phyloP scores from a whole-genome alignment of 2,113 vertebrate species.

The Dendrocopos noguchii region DNA sequence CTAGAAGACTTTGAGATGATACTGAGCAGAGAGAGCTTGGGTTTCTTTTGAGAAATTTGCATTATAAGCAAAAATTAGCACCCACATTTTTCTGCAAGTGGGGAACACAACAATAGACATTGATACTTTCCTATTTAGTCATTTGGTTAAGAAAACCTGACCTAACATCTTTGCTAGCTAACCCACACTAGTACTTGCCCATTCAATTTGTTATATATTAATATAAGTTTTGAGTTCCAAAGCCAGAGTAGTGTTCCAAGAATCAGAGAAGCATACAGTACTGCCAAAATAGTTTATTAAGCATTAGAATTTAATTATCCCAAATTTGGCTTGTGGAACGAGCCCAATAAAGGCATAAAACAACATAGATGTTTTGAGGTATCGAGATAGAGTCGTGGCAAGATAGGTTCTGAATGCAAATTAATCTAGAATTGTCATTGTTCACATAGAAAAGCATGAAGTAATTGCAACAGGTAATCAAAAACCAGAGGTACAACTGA shows the following conservation, averaged over 20 bases:
- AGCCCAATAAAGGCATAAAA: not conserved
- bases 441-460: not conserved
- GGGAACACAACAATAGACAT: not conserved
- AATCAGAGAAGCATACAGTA: not conserved
- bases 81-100: not conserved
- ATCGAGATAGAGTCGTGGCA: not conserved
- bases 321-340: not conserved
- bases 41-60: not conserved
- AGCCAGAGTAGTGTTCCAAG: not conserved
- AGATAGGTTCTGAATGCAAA: not conserved
- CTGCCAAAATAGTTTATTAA: not conserved
- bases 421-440: not conserved
- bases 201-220: not conserved
- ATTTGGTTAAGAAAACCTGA: not conserved
- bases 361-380: not conserved
- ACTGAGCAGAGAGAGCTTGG: not conserved
- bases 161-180: not conserved
- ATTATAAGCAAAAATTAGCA: not conserved
- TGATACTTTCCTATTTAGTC: not conserved
- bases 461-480: not conserved
- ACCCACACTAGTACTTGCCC: not conserved
- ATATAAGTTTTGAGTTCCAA: not conserved
- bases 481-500: not conserved
- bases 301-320: slow-evolving; percentile 18
- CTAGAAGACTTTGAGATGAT: not conserved